A percentile compares a stretch with the other conserved stretches of the same genome.
These are phyloP conservation scores for Eulemur mongoz DNA, from an alignment of 2,797 vertebrate species.

Conservation along the genomic window DNA sequence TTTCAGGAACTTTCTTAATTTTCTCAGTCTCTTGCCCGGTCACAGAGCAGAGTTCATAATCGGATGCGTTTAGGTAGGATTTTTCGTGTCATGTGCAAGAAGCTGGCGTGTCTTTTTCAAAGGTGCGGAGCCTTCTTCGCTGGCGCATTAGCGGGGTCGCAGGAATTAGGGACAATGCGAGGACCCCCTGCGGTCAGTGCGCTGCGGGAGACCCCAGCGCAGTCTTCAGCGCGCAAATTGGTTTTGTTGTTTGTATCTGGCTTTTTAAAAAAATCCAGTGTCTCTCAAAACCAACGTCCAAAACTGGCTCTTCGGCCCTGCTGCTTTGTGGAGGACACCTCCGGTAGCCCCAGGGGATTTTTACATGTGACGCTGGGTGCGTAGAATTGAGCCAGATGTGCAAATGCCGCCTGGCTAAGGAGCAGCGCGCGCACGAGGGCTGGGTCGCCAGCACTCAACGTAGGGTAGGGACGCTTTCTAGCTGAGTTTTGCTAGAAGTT, in stretches of 20 bases:
- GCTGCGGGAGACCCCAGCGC: rapidly evolving
- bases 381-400: neutral
- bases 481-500: neutral
- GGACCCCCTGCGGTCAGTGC: too few relatives aligned
- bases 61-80: neutral
- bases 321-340: neutral
- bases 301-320: neutral
- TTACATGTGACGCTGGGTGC: neutral
- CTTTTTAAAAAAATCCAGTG: neutral
- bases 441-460: too few relatives aligned
- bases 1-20: constrained; percentile 51
- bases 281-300: neutral
- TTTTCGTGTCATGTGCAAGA: neutral
- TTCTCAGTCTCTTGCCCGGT: neutral
- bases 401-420: rapidly evolving
- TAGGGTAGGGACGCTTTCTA: neutral
- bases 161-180: neutral
- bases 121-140: neutral
- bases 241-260: constrained; percentile 19
- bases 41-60: neutral
- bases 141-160: neutral
- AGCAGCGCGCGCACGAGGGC: rapidly evolving
- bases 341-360: neutral
- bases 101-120: neutral
- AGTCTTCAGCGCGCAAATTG: neutral